Evolutionary conservation across 1,140 invertebrate genomes (phyloP), one percentile per base, ranked within the genome.

Genomic region (Drosophila repleta): DNA sequence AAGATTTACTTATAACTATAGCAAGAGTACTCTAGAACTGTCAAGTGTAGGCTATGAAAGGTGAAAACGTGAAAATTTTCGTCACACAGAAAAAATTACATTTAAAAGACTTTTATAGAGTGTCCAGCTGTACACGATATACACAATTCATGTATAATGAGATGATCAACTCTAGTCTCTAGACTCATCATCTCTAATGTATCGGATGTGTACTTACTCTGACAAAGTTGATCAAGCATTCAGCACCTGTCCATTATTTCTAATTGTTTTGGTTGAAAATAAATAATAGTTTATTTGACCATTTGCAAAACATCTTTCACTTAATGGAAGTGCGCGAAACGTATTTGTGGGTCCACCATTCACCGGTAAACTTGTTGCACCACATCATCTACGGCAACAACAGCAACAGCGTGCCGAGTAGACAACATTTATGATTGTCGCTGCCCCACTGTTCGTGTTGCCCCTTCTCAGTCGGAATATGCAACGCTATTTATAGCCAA

Each of bases 401-500:
- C 53, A 26, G 26, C 48, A 53, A 45, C 43, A 53, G 15, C 49
- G 80, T 73, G 57, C 51, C 46, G 64, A 60, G 64, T 51, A 65
- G 56, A 35, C 64, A 49, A 37, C 61, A 66, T 71, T 66, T 72
- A 71, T 35, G 55, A 68, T 53, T 66, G 32, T 17, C 20, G 15
- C 6, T 43, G 26, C 41, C 39, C 39, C 20, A 15, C 66, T 35
- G 17, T 24, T 24, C 21, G 21, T 55, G 57, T 26, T 64, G 52
- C 32, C 41, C 11, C 60, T 29, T 18, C 46, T 51, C 71, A 10
- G 7, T 20, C 18, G 39, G 26, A 56, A 17, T 56, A 39, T 65
- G 62, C 62, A 58, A 35, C 41, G 62, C 61, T 85, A 85, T 85
- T 87, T 87, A 52, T 85, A 78, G 62, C 39, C 82, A 75, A 66